These are phyloP conservation scores for Drosophila ficusphila DNA, from an alignment of 1,140 invertebrate genomes.

Conservation along the genomic window DNA sequence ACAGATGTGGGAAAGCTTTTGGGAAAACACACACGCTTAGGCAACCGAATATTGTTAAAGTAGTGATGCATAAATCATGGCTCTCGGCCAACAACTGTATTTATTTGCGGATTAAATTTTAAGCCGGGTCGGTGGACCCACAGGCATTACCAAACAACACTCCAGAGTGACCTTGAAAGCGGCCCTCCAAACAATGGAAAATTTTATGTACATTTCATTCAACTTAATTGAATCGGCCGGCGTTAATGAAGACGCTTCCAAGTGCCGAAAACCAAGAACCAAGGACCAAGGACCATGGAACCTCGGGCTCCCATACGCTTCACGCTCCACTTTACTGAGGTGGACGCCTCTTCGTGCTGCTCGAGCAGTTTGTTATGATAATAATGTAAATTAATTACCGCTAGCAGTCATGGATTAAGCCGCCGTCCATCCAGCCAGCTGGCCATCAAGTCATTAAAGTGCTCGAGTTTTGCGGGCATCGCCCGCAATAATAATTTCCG, in stretches of 20 bases:
- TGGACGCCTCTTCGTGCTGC: constrained; percentile 4
- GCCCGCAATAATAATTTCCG: constrained; percentile 59
- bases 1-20: constrained; percentile 35
- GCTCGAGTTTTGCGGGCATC: neutral
- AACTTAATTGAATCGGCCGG: constrained; percentile 69
- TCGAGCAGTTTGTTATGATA: constrained; percentile 70
- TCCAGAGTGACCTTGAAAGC: constrained; percentile 24
- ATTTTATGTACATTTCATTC: constrained; percentile 62
- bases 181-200: constrained; percentile 33
- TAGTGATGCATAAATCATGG: constrained; percentile 49
- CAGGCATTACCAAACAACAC: constrained; percentile 24
- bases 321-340: constrained; percentile 16
- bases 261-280: neutral
- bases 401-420: constrained; percentile 43
- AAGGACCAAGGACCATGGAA: neutral
- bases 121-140: constrained; percentile 12
- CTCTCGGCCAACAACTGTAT: constrained; percentile 5
- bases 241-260: constrained; percentile 65
- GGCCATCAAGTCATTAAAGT: constrained; percentile 13
- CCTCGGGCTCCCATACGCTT: constrained; percentile 12
- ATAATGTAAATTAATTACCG: constrained; percentile 76
- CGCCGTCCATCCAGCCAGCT: constrained; percentile 1
- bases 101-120: constrained; percentile 42
- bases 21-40: neutral
- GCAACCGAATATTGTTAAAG: constrained; percentile 5